Conservation (phyloP, 2,888 invertebrate genomes). For the Rhamnusium bicolor region DNA sequence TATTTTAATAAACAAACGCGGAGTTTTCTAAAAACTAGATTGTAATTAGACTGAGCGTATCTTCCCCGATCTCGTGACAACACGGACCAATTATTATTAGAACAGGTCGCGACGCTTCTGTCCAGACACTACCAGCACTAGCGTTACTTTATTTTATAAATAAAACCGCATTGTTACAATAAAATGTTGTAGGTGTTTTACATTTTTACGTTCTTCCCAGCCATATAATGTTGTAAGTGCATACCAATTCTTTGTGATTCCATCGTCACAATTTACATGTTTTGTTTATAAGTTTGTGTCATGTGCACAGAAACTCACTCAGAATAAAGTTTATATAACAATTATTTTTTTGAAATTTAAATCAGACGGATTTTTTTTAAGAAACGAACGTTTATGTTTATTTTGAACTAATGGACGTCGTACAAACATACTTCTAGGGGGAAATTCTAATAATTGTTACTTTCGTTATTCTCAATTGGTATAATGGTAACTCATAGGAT, state of each 20-base stretch:
- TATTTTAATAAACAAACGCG: background rate
- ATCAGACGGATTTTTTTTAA: background rate
- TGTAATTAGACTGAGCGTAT: slow-evolving; percentile 32
- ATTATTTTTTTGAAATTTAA: no score
- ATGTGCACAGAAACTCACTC: no score
- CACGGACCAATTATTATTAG: slow-evolving; percentile 51
- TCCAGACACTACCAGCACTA: slow-evolving; percentile 47
- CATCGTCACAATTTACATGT: background rate
- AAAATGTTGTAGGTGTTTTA: slow-evolving; percentile 26
- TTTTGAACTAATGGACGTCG: background rate
- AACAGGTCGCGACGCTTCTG: slow-evolving; percentile 50
- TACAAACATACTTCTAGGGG: background rate
- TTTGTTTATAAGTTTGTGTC: background rate
- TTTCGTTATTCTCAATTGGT: no score
- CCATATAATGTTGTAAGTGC: background rate
- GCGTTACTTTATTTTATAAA: slow-evolving; percentile 51
- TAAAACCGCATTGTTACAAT: slow-evolving; percentile 47
- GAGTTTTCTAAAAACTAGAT: slow-evolving; percentile 36
- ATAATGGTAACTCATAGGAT: no score
- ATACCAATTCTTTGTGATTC: background rate
- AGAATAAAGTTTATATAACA: no score
- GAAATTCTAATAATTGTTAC: no score
- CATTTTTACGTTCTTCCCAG: background rate
- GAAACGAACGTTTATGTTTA: background rate
- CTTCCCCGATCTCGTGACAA: slow-evolving; percentile 47